These are phyloP conservation scores for Holacanthus passer DNA, from an alignment of 2,113 vertebrate genomes.

Conservation along the genomic window DNA sequence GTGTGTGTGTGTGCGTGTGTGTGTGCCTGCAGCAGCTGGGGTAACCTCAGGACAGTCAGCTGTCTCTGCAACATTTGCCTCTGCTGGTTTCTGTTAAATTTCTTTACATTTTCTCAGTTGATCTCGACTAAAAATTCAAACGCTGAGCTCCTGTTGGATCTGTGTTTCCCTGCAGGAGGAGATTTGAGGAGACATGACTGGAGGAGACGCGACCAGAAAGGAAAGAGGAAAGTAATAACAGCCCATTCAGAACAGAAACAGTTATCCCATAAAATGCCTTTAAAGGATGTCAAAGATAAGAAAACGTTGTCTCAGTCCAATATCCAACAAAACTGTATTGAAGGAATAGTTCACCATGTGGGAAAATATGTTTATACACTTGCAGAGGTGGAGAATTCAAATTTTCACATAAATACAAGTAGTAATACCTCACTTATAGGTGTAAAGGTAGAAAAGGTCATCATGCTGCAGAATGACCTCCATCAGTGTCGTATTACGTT, in stretches of 20 bases:
- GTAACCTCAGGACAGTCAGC: neutral
- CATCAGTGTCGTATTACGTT: too few relatives aligned
- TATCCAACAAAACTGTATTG: neutral
- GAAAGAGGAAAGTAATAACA: slow-evolving; percentile 1
- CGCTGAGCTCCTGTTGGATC: neutral
- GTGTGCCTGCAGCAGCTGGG: slow-evolving; percentile 4
- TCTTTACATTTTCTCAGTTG: neutral
- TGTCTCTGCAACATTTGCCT: neutral
- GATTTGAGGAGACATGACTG: neutral
- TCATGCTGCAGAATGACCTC: too few relatives aligned
- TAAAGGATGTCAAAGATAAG: neutral
- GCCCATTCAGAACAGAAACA: neutral
- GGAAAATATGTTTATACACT: neutral
- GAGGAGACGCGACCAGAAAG: slow-evolving; percentile 1
- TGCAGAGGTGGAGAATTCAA: too few relatives aligned
- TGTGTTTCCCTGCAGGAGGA: slow-evolving; percentile 1
- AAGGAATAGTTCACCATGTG: neutral
- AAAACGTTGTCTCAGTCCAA: neutral
- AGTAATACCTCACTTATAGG: too few relatives aligned
- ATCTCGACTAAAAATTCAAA: neutral
- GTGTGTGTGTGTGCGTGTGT: slow-evolving; percentile 18
- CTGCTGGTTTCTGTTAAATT: neutral
- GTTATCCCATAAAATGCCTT: neutral
- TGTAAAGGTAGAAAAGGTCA: too few relatives aligned
- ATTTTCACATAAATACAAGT: too few relatives aligned